phyloP scores from a whole-genome alignment of 2,797 vertebrate species.

The Glossophaga mutica region DNA sequence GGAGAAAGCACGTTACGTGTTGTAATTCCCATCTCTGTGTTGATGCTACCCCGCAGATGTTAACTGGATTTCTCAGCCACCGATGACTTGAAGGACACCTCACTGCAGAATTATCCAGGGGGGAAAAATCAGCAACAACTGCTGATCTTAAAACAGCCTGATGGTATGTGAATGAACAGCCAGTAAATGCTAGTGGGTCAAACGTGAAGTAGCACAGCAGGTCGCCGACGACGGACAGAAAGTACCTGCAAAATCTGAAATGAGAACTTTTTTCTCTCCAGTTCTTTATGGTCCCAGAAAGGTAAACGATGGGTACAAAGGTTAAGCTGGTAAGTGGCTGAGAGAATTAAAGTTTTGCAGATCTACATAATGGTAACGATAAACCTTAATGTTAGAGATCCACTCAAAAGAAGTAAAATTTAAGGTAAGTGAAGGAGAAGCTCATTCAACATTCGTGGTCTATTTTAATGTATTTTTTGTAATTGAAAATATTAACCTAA shows the following conservation, averaged over 20 bases:
- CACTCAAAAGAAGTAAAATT: background rate
- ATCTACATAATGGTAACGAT: background rate
- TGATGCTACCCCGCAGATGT: background rate
- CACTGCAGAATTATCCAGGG: background rate
- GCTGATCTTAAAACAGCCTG: background rate
- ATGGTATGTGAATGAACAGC: background rate
- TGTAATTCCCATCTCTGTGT: background rate
- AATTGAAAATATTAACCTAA: slow-evolving; percentile 1
- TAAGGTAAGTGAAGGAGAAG: background rate
- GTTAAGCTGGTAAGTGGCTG: background rate
- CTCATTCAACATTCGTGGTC: background rate
- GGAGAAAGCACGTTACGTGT: background rate
- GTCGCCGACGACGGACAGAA: background rate
- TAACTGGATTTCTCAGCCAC: background rate
- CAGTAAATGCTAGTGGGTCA: background rate
- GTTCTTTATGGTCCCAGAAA: background rate
- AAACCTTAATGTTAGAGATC: background rate
- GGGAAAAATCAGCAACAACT: background rate
- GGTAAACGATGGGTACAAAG: background rate
- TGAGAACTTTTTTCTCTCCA: background rate
- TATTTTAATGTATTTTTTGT: background rate
- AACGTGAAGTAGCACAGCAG: background rate
- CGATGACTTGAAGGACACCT: background rate
- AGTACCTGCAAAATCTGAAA: background rate
- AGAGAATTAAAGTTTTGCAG: background rate